phyloP scores from a whole-genome alignment of 2,888 invertebrate genomes.

The Tetragnatha montana region DNA sequence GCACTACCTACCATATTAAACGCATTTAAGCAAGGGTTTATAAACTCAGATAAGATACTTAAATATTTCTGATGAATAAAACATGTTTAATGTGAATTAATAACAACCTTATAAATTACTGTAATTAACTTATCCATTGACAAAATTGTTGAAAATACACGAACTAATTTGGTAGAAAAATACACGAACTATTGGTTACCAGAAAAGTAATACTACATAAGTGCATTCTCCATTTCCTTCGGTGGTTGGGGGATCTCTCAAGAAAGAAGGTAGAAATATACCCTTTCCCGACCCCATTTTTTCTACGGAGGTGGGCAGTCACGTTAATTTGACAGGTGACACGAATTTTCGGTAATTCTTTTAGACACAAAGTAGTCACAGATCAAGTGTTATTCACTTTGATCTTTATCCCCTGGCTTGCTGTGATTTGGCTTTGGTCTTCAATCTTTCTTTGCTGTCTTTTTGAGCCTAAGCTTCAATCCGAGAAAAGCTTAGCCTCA shows the following conservation, averaged over 20 bases:
- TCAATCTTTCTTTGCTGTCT: not conserved
- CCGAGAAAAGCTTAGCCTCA: no score
- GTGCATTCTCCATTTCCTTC: no score
- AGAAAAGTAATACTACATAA: no score
- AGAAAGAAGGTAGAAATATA: constrained; percentile 7
- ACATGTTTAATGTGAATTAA: no score
- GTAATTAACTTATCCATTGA: no score
- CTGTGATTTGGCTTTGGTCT: not conserved
- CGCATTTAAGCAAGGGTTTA: no score
- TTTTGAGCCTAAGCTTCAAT: not conserved
- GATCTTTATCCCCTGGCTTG: constrained; percentile 2
- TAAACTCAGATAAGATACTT: no score
- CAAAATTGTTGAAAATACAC: not conserved
- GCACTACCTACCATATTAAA: no score
- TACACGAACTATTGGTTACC: not conserved
- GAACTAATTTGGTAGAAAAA: not conserved
- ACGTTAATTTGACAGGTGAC: constrained; percentile 35
- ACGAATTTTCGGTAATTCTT: not conserved
- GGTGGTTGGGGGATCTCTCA: not conserved
- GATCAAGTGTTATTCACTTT: constrained; percentile 16
- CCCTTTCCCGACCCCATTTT: constrained; percentile 9
- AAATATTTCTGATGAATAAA: no score
- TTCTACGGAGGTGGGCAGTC: constrained; percentile 3
- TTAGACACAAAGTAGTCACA: constrained; percentile 7
- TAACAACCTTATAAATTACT: no score